Conservation (phyloP, 92 coral and sea anemone genomes). For the Ricordea florida region DNA sequence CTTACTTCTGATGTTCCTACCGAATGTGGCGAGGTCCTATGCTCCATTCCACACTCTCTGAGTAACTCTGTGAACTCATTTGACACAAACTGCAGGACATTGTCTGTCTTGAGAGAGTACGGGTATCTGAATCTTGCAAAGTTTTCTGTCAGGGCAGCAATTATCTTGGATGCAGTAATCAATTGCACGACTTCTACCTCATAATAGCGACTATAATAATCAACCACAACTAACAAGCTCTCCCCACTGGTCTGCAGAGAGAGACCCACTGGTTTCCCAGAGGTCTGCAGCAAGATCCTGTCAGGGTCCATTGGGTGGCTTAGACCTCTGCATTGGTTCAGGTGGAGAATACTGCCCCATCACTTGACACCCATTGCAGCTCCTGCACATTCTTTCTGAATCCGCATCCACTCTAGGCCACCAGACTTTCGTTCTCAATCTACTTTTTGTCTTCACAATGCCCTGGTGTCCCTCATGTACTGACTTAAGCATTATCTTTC, state of each 20-base stretch:
- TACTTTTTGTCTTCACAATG: conserved; percentile 33
- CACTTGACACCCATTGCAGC: conserved; percentile 41
- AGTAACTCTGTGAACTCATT: neutral
- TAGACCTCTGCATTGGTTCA: conserved; percentile 25
- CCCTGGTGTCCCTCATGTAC: conserved; percentile 64
- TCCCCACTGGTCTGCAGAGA: conserved; percentile 23
- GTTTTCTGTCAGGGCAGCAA: too few relatives aligned
- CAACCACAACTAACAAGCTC: conserved; percentile 13
- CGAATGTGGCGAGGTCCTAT: neutral
- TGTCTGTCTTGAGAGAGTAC: too few relatives aligned
- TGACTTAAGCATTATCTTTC: neutral
- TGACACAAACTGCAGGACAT: neutral
- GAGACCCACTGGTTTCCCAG: neutral
- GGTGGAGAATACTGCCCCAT: conserved; percentile 13
- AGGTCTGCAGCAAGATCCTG: neutral
- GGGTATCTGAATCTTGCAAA: too few relatives aligned
- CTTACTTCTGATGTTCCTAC: too few relatives aligned
- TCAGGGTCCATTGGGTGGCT: conserved; percentile 17
- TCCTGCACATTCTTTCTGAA: conserved; percentile 23
- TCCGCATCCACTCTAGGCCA: conserved; percentile 46
- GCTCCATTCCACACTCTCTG: neutral
- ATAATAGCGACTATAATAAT: too few relatives aligned
- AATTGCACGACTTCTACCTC: conserved; percentile 25
- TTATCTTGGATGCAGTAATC: conserved; percentile 15
- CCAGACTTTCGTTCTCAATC: conserved; percentile 43